These are phyloP conservation scores for Syrphus vitripennis DNA, from an alignment of 2,888 invertebrate species.

Conservation along the genomic window DNA sequence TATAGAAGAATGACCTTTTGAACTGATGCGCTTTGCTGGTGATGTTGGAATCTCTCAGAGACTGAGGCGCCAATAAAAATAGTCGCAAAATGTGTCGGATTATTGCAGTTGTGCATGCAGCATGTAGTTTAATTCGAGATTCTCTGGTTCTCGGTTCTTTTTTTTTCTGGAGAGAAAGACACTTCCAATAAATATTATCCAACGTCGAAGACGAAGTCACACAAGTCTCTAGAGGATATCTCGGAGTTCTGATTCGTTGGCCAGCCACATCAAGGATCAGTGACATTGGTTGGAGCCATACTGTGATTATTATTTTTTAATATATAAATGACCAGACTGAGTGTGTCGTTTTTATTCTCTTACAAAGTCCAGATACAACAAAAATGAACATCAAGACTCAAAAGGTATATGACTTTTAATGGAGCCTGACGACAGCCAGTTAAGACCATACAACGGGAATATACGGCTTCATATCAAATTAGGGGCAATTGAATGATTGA, in stretches of 20 bases:
- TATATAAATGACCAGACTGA: conserved; percentile 39
- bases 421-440: conserved; percentile 8
- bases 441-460: conserved; percentile 7
- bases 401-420: conserved; percentile 38
- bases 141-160: background rate
- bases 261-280: conserved; percentile 35
- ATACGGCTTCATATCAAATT: conserved; percentile 53
- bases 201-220: background rate
- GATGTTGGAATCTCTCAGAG: conserved; percentile 18
- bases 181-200: conserved; percentile 17
- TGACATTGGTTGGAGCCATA: conserved; percentile 3
- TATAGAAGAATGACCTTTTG: conserved; percentile 63
- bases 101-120: background rate
- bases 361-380: conserved; percentile 33
- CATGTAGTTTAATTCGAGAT: background rate
- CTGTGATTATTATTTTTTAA: conserved; percentile 28
- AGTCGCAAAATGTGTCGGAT: background rate
- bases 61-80: conserved; percentile 44
- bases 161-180: conserved; percentile 4
- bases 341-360: conserved; percentile 9
- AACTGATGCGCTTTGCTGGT: conserved; percentile 22
- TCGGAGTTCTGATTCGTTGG: background rate
- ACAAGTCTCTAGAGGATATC: conserved; percentile 1
- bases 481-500: conserved; percentile 68
- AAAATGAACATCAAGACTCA: background rate